Evolutionary conservation across 2,888 invertebrate species (phyloP), one percentile per base, ranked within the genome.

Genomic region (Drosophila imparisetae): DNA sequence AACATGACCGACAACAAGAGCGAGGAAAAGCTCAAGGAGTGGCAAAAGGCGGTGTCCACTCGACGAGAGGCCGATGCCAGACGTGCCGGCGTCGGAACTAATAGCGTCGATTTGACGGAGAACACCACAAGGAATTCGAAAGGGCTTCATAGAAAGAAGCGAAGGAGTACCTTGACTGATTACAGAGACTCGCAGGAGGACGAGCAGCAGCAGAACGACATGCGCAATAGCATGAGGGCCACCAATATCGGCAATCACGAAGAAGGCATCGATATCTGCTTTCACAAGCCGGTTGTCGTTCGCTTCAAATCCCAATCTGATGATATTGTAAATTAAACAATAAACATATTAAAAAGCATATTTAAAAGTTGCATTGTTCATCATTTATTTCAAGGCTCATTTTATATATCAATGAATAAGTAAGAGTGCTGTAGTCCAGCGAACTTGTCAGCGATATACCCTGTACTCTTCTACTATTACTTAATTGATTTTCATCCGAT

Each of bases 261-360:
- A 0, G 18, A 32, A 2, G 53, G 49, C 36, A 27, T 29, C 0
- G 61, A 71, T 11, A 1, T 75, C 0, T 38, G 0, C 18, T 70
- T 27, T 6, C 65, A 75, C 40, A 11, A 64, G 21, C 75, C 75
- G 0, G 8, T 75, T 13, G 15, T 29, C 8, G 52, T 75, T n/a
- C 64, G 45, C 4, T 76, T 75, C 13, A 38, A 49, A 1, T 13
- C 11, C 13, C n/a, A 42, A 57, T 4, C 1, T 4, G 21, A 42
- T 15, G 10, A 1, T n/a, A 27, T 24, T 54, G 6, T 13, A 52
- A 21, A 1, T 15, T 21, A 4, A 4, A 32, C 8, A 32, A 21
- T 32, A 8, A 30, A 30, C 7, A 7, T 8, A 13, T 18, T n/a
- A 11, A 24, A 45, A 15, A 45, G 8, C 15, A 15, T 21, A 8